phyloP scores from a whole-genome alignment of 2,113 vertebrate species.

The Asarcornis scutulata region DNA sequence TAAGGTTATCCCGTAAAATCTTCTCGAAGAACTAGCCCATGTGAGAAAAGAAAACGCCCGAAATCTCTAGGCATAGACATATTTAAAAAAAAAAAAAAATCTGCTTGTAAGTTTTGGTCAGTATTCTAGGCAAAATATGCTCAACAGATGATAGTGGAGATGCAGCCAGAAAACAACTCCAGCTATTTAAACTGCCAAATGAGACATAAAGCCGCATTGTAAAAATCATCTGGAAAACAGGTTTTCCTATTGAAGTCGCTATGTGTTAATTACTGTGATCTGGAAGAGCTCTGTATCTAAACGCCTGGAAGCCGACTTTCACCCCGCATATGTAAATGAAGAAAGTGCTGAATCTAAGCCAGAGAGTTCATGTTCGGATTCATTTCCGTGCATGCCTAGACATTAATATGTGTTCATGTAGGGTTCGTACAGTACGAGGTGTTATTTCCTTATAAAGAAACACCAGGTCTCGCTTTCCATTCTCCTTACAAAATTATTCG shows the following conservation, averaged over 20 bases:
- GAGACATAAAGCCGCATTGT: conserved; percentile 88
- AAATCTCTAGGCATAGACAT: not conserved
- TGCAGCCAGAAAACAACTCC: conserved; percentile 84
- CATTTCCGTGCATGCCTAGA: conserved; percentile 82
- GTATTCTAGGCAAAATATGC: conserved; percentile 77
- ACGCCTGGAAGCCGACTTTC: conserved; percentile 82
- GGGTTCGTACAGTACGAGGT: conserved; percentile 80
- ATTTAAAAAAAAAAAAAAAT: not conserved
- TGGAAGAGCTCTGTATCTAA: conserved; percentile 82
- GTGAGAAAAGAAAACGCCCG: not conserved
- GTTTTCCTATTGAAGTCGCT: conserved; percentile 85
- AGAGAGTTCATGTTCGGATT: conserved; percentile 77
- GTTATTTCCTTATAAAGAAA: conserved; percentile 89
- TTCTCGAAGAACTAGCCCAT: not conserved
- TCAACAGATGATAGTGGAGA: conserved; percentile 84
- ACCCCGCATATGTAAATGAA: conserved; percentile 79
- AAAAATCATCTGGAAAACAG: conserved; percentile 89
- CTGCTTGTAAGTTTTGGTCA: conserved; percentile 69
- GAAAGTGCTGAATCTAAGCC: conserved; percentile 79
- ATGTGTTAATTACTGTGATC: conserved; percentile 86
- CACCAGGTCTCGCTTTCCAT: conserved; percentile 87
- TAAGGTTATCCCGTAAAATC: not conserved
- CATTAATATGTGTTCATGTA: conserved; percentile 81
- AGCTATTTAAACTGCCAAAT: conserved; percentile 86
- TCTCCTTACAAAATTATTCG: conserved; percentile 87